These are phyloP conservation scores for Sphaerophoria rueppellii DNA, from an alignment of 2,888 invertebrate species.

Conservation along the genomic window DNA sequence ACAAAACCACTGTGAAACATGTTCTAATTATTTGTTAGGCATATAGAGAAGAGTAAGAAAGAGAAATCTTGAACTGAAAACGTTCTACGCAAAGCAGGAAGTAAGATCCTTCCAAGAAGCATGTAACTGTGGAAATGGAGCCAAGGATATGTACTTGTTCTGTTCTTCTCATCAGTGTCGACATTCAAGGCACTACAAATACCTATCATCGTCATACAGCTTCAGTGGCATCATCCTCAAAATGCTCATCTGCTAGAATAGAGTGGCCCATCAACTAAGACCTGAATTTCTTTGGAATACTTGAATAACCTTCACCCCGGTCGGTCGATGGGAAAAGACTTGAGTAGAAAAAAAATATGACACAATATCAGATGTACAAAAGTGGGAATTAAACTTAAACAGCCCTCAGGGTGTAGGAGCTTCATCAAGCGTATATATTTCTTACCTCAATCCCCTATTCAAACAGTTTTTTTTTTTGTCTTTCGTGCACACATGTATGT, in stretches of 20 bases:
- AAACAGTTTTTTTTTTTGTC: constrained; percentile 30
- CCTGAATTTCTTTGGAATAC: constrained; percentile 33
- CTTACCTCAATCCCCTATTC: constrained; percentile 51
- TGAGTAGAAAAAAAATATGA: not conserved
- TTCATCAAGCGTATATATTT: constrained; percentile 20
- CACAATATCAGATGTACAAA: constrained; percentile 14
- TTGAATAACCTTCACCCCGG: constrained; percentile 68
- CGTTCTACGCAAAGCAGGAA: constrained; percentile 41
- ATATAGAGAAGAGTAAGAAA: constrained; percentile 11
- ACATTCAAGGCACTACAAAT: constrained; percentile 60
- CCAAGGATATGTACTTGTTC: constrained; percentile 62
- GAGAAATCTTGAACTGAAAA: not conserved
- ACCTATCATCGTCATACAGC: constrained; percentile 43
- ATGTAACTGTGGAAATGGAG: constrained; percentile 18
- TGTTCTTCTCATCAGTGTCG: constrained; percentile 59
- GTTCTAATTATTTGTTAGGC: constrained; percentile 59
- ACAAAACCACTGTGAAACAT: constrained; percentile 43
- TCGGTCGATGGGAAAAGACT: constrained; percentile 31
- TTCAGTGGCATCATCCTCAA: constrained; percentile 37
- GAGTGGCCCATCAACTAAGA: constrained; percentile 37
- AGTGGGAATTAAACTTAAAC: constrained; percentile 60
- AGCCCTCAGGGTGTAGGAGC: constrained; percentile 50
- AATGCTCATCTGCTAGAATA: constrained; percentile 53
- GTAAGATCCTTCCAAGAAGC: constrained; percentile 43
- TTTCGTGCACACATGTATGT: constrained; percentile 23